Conservation (phyloP, 2,888 invertebrate species). For the Zele albiditarsus region DNA sequence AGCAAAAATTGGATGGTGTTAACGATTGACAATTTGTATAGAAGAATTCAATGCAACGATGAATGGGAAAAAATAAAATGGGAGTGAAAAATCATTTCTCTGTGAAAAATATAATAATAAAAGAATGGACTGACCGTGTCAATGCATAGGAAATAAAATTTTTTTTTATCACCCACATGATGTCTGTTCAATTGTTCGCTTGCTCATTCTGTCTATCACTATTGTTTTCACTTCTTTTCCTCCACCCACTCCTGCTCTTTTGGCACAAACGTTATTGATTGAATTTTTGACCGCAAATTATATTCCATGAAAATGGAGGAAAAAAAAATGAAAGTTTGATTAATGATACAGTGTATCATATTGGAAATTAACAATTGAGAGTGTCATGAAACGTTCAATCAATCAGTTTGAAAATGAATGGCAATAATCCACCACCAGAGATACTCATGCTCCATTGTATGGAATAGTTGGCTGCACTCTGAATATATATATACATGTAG, state of each 20-base stretch:
- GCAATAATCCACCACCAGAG: neutral
- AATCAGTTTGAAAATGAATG: neutral
- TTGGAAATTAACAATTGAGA: neutral
- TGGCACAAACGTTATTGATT: neutral
- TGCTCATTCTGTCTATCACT: neutral
- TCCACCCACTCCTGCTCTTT: neutral
- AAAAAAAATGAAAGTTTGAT: neutral
- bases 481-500: neutral
- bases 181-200: neutral
- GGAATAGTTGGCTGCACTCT: neutral
- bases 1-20: conserved; percentile 1
- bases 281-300: neutral
- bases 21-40: conserved; percentile 1
- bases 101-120: neutral
- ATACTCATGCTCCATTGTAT: neutral
- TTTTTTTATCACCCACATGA: neutral
- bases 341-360: neutral
- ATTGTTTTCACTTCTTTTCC: neutral
- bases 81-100: neutral
- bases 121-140: neutral
- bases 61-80: neutral
- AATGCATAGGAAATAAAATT: neutral
- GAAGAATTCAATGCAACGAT: neutral
- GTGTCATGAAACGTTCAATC: neutral
- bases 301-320: neutral